Conservation (phyloP, 2,113 vertebrate genomes). For the Cryptoleucopteryx plumbea region DNA sequence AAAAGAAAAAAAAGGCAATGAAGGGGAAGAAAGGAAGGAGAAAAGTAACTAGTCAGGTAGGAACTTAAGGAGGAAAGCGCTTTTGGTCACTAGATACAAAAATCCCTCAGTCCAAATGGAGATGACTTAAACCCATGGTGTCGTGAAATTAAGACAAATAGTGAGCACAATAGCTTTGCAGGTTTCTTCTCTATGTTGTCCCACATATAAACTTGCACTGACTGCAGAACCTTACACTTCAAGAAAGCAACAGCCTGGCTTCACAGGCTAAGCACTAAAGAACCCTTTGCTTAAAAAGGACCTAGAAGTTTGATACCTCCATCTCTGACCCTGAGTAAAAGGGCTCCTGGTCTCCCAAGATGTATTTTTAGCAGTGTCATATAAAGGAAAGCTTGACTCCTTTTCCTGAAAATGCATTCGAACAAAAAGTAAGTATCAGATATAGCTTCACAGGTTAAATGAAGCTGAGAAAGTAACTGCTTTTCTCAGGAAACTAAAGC, state of each 20-base stretch:
- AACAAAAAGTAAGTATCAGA: neutral
- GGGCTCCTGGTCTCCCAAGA: neutral
- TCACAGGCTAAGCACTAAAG: neutral
- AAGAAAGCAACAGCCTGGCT: neutral
- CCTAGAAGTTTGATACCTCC: slow-evolving; percentile 4
- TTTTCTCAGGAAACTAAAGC: neutral
- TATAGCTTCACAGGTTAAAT: neutral
- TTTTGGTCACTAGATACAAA: neutral
- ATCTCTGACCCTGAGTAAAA: slow-evolving; percentile 1
- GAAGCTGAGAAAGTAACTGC: neutral
- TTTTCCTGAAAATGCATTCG: neutral
- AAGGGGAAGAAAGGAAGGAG: neutral
- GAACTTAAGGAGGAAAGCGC: neutral
- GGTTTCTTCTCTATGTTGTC: neutral
- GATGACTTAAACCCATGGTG: neutral
- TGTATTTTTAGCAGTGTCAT: neutral
- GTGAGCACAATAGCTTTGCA: neutral
- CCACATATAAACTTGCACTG: neutral
- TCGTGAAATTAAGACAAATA: neutral
- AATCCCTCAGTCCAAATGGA: neutral
- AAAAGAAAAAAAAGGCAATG: neutral
- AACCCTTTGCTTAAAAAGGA: neutral
- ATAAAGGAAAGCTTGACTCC: neutral
- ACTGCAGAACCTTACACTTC: neutral
- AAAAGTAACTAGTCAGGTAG: neutral